phyloP scores from a whole-genome alignment of 1,140 invertebrate species.

The Brachionus plicatilis region DNA sequence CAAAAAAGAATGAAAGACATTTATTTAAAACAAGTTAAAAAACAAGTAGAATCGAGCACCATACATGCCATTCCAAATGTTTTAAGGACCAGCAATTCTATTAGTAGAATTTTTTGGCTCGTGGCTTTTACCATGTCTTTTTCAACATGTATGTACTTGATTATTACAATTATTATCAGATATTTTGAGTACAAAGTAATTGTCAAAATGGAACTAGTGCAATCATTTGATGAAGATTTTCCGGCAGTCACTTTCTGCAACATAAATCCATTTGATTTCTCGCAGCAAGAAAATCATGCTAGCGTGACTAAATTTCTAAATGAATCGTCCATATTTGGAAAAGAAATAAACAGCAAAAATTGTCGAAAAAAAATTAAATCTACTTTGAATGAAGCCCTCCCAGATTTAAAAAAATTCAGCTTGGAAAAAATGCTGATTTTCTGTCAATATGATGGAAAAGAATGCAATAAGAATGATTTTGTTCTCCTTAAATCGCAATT shows the following conservation, averaged over 20 bases:
- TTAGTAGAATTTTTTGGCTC: background rate
- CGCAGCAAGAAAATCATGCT: background rate
- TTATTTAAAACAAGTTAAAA: too few relatives aligned
- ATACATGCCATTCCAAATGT: constrained; percentile 1
- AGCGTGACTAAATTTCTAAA: background rate
- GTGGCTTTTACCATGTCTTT: background rate
- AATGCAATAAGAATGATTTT: constrained; percentile 3
- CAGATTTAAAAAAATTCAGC: background rate
- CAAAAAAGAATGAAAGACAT: too few relatives aligned
- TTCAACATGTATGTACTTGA: background rate
- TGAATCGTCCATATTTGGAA: background rate
- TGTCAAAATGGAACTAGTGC: background rate
- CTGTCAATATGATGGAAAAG: background rate
- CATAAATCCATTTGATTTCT: background rate
- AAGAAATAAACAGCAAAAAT: background rate
- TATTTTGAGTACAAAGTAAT: constrained; percentile 18
- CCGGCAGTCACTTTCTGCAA: constrained; percentile 15
- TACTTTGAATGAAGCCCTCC: background rate
- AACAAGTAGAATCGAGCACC: background rate
- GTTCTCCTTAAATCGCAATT: background rate
- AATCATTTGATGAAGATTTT: constrained; percentile 11
- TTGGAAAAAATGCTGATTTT: background rate
- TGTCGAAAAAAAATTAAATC: background rate
- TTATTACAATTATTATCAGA: background rate
- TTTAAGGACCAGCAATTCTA: background rate